Conservation (phyloP, 2,113 vertebrate genomes). For the Rhynchopsitta pachyrhyncha region DNA sequence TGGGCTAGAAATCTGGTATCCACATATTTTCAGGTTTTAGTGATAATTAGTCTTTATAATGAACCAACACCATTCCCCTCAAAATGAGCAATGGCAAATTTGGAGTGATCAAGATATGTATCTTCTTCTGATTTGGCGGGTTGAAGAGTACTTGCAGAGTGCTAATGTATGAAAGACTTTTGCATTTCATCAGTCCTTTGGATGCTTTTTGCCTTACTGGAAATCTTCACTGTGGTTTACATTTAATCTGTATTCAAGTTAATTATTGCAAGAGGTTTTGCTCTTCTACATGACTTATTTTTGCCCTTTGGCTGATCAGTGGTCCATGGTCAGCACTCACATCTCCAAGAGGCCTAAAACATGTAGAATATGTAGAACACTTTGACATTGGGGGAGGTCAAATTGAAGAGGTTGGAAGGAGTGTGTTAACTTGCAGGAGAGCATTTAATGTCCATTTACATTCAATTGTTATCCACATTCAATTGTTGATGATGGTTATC, state of each 20-base stretch:
- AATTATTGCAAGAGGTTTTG: background rate
- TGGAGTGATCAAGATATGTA: background rate
- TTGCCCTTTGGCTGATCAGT: background rate
- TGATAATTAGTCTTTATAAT: background rate
- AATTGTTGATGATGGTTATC: background rate
- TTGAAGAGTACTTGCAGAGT: background rate
- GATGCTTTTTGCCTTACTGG: background rate
- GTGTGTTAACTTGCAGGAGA: background rate
- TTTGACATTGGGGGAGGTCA: background rate
- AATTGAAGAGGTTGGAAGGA: background rate
- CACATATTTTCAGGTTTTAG: background rate
- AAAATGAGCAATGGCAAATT: background rate
- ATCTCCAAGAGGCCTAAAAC: background rate
- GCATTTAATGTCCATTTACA: background rate
- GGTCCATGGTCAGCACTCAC: background rate
- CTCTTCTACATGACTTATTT: background rate
- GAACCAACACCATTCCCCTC: background rate
- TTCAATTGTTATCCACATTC: background rate
- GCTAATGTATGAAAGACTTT: background rate
- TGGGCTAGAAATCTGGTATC: background rate
- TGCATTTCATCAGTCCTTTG: background rate
- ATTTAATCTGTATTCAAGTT: background rate
- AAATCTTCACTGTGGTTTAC: background rate
- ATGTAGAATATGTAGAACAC: background rate
- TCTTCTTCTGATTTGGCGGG: background rate